These are phyloP conservation scores for Trachelus stipa DNA, from an alignment of 2,888 invertebrate species.

Conservation along the genomic window DNA sequence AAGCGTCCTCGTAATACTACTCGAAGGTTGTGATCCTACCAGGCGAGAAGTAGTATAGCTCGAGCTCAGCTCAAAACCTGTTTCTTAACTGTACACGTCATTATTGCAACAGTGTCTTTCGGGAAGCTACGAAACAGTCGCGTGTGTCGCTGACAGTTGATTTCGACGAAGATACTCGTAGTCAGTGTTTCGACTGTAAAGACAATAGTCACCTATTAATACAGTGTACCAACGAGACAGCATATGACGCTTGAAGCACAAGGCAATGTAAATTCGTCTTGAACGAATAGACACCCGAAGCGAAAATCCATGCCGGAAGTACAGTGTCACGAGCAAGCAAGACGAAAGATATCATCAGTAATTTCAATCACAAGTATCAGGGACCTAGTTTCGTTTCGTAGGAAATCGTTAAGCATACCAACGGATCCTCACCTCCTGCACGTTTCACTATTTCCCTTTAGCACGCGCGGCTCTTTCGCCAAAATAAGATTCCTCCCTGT, in stretches of 20 bases:
- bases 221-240: neutral
- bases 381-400: neutral
- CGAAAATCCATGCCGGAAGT: neutral
- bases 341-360: neutral
- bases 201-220: neutral
- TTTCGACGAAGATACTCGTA: neutral
- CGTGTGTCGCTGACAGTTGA: neutral
- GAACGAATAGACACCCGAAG: neutral
- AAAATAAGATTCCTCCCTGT: neutral
- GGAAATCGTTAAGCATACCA: neutral
- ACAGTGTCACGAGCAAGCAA: neutral
- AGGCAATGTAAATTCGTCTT: neutral
- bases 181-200: neutral
- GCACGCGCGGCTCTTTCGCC: neutral
- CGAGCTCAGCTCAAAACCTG: slow-evolving; percentile 48
- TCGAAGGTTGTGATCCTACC: slow-evolving; percentile 22
- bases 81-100: slow-evolving; percentile 59
- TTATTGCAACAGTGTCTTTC: neutral
- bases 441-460: neutral
- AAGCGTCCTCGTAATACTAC: neutral
- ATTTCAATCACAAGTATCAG: neutral
- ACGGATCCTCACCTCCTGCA: neutral
- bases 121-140: neutral
- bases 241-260: neutral
- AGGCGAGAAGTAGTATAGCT: slow-evolving; percentile 18